Evolutionary conservation across 30 jellyfish, hydroid and myxozoan species (phyloP).

Genomic region (Catostylus mosaicus): DNA sequence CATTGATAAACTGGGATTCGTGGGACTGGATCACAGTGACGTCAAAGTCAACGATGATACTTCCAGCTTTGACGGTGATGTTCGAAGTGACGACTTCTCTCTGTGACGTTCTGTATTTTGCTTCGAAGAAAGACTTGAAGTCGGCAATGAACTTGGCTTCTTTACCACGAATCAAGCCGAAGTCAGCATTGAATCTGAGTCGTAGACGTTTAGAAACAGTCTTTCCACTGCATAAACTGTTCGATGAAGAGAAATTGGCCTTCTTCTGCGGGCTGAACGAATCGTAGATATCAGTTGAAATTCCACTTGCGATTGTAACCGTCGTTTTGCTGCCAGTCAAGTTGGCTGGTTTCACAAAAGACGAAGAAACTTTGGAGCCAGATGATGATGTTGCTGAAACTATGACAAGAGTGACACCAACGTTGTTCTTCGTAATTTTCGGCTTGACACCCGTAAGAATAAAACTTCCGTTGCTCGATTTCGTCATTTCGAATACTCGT

Average conservation of each 20-base stretch:
- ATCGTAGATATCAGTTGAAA: constrained; percentile 34
- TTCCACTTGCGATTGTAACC: constrained; percentile 35
- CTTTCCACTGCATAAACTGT: constrained; percentile 68
- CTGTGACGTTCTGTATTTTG: constrained; percentile 39
- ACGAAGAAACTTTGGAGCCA: constrained; percentile 46
- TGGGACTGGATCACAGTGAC: constrained; percentile 44
- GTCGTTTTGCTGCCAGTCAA: constrained; percentile 52
- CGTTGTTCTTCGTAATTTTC: constrained; percentile 21
- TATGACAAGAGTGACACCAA: constrained; percentile 52
- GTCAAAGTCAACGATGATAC: constrained; percentile 70
- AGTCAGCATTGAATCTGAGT: constrained; percentile 50
- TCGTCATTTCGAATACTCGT: constrained; percentile 33
- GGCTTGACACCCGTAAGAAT: constrained; percentile 42
- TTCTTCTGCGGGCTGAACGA: constrained; percentile 64
- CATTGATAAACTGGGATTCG: constrained; percentile 10
- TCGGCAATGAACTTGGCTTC: constrained; percentile 52
- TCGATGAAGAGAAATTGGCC: constrained; percentile 42
- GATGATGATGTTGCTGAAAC: constrained; percentile 17
- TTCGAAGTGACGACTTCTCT: constrained; percentile 60
- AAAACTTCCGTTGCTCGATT: constrained; percentile 24
- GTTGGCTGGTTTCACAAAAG: constrained; percentile 42
- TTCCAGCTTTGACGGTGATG: constrained; percentile 71
- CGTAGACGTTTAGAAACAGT: constrained; percentile 33
- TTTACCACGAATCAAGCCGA: constrained; percentile 56
- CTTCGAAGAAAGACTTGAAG: constrained; percentile 62